Conservation (phyloP, 2,888 invertebrate genomes). For the Dryocosmus kuriphilus region DNA sequence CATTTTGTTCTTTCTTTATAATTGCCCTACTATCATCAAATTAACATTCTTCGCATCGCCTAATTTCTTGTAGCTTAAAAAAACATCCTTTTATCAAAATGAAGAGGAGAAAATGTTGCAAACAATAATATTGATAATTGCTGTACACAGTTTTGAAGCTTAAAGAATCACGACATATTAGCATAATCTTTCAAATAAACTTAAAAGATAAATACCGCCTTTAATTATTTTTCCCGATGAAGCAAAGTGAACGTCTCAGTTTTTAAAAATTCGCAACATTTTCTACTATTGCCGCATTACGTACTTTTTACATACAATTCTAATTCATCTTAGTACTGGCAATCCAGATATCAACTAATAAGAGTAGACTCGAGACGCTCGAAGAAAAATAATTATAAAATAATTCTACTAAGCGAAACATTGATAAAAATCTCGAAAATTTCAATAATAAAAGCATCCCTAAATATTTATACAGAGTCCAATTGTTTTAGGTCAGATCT, state of each 20-base stretch:
- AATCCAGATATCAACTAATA: constrained; percentile 1
- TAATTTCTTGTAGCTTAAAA: not conserved
- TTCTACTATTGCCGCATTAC: constrained; percentile 14
- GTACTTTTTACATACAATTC: constrained; percentile 20
- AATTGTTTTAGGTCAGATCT: constrained; percentile 41
- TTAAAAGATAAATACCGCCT: not conserved
- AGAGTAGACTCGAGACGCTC: constrained; percentile 22
- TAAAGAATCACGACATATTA: not conserved
- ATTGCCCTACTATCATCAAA: not conserved
- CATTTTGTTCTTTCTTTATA: not conserved
- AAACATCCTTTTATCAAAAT: not conserved
- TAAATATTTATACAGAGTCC: constrained; percentile 36
- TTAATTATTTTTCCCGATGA: not conserved
- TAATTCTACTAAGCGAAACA: constrained; percentile 30
- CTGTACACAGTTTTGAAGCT: not conserved
- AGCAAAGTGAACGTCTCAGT: not conserved
- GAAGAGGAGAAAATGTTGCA: not conserved
- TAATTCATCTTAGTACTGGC: not conserved
- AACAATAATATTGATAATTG: not conserved
- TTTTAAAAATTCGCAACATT: constrained; percentile 17
- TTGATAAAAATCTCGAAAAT: constrained; percentile 36
- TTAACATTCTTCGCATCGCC: not conserved
- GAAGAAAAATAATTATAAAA: constrained; percentile 10
- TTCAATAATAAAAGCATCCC: constrained; percentile 28
- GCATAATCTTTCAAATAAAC: not conserved